Evolutionary conservation across 2,113 vertebrate species (phyloP).

Genomic region (Amphiprion percula): DNA sequence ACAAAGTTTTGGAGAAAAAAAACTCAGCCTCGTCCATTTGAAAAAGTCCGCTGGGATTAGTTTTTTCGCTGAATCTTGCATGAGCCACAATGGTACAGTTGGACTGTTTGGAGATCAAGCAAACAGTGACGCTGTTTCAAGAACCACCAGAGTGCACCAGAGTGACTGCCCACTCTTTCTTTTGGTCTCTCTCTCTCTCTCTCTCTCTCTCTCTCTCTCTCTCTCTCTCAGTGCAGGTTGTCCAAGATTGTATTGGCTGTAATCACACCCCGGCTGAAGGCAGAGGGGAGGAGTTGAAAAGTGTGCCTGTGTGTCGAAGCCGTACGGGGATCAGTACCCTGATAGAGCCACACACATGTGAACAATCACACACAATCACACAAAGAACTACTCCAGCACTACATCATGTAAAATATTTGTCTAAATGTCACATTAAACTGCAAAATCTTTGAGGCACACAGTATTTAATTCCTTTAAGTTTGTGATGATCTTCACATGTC

Average conservation of each 20-base stretch:
- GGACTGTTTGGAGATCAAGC: conserved; percentile 67
- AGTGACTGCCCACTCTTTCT: conserved; percentile 67
- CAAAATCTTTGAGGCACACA: background rate
- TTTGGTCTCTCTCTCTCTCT: conserved; percentile 53
- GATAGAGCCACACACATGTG: conserved; percentile 30
- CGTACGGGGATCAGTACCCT: conserved; percentile 49
- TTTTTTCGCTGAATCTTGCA: conserved; percentile 39
- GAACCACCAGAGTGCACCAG: conserved; percentile 79
- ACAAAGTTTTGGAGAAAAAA: conserved; percentile 44
- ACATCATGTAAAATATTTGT: background rate
- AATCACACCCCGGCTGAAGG: conserved; percentile 71
- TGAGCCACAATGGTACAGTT: conserved; percentile 62
- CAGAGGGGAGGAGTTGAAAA: conserved; percentile 76
- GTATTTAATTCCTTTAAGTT: background rate
- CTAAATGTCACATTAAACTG: background rate
- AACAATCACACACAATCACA: conserved; percentile 6
- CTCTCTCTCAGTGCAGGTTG: conserved; percentile 63
- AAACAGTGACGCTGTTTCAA: conserved; percentile 74
- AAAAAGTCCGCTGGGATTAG: conserved; percentile 44
- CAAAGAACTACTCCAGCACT: background rate
- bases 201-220: conserved; percentile 40
- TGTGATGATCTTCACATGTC: background rate
- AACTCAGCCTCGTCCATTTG: conserved; percentile 45
- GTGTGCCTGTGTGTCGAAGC: conserved; percentile 62
- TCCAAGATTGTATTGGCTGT: conserved; percentile 74